phyloP scores from a whole-genome alignment of 2,113 vertebrate species.

The Leptocoma aspasia region DNA sequence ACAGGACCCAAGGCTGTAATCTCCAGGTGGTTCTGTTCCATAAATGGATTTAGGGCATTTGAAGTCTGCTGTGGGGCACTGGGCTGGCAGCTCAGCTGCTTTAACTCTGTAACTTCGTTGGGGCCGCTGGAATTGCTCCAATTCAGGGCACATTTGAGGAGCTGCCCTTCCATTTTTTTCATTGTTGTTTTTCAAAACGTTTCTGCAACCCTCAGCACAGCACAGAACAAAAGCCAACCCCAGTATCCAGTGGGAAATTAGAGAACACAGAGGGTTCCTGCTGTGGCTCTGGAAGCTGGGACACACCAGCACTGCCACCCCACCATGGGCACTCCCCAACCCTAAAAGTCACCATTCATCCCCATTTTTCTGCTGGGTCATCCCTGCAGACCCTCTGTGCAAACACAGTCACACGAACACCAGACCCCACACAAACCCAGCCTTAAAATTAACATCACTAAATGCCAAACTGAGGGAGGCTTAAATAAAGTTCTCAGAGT shows the following conservation, averaged over 20 bases:
- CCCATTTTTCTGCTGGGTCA: not conserved
- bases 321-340: not conserved
- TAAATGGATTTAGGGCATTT: not conserved
- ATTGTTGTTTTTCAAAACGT: not conserved
- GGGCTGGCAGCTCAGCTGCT: not conserved
- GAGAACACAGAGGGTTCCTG: not conserved
- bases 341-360: not conserved
- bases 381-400: not conserved
- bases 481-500: not conserved
- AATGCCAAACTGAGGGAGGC: not conserved
- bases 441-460: not conserved
- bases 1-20: not conserved
- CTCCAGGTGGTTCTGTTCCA: not conserved
- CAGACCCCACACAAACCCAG: not conserved
- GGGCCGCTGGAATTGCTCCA: not conserved
- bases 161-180: not conserved
- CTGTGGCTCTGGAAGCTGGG: not conserved
- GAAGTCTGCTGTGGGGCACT: not conserved
- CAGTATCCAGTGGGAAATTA: fast-evolving
- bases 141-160: not conserved
- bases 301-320: not conserved
- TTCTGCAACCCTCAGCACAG: not conserved
- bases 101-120: not conserved
- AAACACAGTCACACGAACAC: not conserved
- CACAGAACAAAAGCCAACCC: not conserved